Evolutionary conservation across 2,888 invertebrate genomes (phyloP), one percentile per base, ranked within the genome.

Genomic region (Bhutanitis thaidina): DNA sequence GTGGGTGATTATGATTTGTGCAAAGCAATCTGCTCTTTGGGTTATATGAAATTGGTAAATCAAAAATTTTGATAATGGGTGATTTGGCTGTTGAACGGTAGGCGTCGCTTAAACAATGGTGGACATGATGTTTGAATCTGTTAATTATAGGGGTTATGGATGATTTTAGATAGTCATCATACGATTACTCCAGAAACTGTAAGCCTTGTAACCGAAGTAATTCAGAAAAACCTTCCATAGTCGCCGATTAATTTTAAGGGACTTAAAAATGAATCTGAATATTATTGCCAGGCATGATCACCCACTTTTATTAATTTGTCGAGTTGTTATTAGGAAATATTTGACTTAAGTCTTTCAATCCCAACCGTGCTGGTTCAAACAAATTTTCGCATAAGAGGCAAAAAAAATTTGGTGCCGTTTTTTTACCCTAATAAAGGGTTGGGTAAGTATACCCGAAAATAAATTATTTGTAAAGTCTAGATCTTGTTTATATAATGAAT

Each of bases 301-400:
- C 40, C 47, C 47, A 34, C 47, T 30, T 13, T 25, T 30, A 36
- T 9, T 8, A 15, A 36, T 27, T 20, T 27, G 1, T 40, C 7
- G 16, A 36, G 7, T 16, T 13, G 39, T 46, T 32, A 40, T 27
- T 48, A 48, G 47, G n/a, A 34, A 34, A 48, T 47, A 39, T 10
- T 40, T 35, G 40, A 14, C 40, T 30, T 35, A 49, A 29, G 34
- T 30, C 46, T 37, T 49, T 32, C 9, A 9, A 13, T 27, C 41
- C 25, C 37, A 20, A 32, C 37, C 36, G 29, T 12, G 48, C 14
- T 43, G 41, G 41, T 41, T 41, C 20, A 20, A 20, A 20, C 20
- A 20, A 20, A 20, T 20, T 20, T 5, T 20, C 20, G 20, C 27
- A 8, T 27, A 4, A 8, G n/a, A n/a, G 8, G 27, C 27, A 27